phyloP scores from a whole-genome alignment of 2,888 invertebrate genomes.

The Lasioglossum zephyrum region DNA sequence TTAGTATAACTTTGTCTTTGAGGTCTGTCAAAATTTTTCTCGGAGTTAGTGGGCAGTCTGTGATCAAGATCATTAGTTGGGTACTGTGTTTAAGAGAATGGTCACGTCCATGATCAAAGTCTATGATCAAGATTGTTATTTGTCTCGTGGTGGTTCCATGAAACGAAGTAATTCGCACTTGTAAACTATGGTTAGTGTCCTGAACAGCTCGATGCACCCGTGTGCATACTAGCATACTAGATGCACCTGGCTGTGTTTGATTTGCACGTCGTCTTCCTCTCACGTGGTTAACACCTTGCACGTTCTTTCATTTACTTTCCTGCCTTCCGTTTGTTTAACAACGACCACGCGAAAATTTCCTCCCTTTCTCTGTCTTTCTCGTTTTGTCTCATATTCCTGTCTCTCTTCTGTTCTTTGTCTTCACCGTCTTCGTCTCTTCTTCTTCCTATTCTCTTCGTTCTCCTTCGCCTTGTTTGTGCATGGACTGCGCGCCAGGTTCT shows the following conservation, averaged over 20 bases:
- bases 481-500: constrained; percentile 64
- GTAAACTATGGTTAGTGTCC: not conserved
- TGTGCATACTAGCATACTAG: not conserved
- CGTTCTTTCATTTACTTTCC: constrained; percentile 50
- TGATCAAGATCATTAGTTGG: not conserved
- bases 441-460: not conserved
- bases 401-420: constrained; percentile 6
- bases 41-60: not conserved
- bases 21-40: not conserved
- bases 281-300: constrained; percentile 44
- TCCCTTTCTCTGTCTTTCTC: not conserved
- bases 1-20: not conserved
- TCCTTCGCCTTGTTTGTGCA: constrained; percentile 51
- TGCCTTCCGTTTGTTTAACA: constrained; percentile 27
- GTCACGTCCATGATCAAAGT: no score
- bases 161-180: constrained; percentile 32
- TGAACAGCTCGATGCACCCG: constrained; percentile 29
- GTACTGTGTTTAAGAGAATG: no score
- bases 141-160: not conserved
- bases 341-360: not conserved
- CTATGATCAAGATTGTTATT: not conserved
- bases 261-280: constrained; percentile 44
- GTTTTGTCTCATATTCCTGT: not conserved
- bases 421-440: not conserved
- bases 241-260: constrained; percentile 44